Conservation (phyloP, 2,113 vertebrate species). For the Arizona elegans region DNA sequence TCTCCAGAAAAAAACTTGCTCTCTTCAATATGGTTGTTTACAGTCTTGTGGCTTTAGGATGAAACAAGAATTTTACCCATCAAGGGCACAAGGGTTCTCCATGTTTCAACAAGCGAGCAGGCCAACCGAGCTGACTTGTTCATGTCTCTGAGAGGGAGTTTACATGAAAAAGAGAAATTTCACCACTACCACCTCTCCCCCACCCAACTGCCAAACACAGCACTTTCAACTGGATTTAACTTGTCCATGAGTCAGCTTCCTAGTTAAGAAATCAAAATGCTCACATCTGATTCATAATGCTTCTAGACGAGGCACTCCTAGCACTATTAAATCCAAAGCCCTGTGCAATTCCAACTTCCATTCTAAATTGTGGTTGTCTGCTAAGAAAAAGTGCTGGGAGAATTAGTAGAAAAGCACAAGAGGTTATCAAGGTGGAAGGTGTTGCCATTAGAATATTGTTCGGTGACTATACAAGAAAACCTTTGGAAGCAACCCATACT, state of each 20-base stretch:
- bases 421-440: neutral
- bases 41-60: neutral
- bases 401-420: neutral
- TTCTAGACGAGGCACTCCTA: neutral
- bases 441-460: neutral
- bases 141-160: neutral
- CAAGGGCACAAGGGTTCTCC: neutral
- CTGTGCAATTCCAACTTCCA: neutral
- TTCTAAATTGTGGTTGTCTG: neutral
- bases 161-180: neutral
- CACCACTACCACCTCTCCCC: neutral
- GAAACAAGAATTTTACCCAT: neutral
- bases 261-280: neutral
- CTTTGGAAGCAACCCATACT: neutral
- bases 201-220: neutral
- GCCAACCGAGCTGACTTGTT: neutral
- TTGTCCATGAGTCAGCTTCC: neutral
- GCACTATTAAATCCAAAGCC: neutral
- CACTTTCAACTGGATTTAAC: neutral
- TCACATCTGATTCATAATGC: neutral
- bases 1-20: too few species aligned
- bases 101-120: neutral
- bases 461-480: neutral
- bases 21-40: neutral
- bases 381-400: neutral